A percentile compares a stretch with the other conserved stretches of the same genome.
phyloP scores from a whole-genome alignment of 2,113 vertebrate genomes.

The Genyomyrus donnyi region DNA sequence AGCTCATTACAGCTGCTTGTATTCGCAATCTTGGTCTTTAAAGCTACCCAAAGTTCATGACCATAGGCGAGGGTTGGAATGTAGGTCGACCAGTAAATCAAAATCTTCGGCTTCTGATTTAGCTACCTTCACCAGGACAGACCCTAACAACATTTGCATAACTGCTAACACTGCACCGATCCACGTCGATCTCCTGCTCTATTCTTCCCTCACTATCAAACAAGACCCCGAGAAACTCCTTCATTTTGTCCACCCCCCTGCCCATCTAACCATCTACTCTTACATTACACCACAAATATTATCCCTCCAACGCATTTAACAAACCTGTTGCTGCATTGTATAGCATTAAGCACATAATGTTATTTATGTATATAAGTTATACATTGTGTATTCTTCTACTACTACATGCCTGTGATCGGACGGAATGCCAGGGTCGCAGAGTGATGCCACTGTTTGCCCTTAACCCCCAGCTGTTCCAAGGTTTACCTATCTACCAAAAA shows the following conservation, averaged over 20 bases:
- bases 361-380: neutral
- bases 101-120: neutral
- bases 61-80: too few relatives aligned
- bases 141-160: neutral
- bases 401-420: neutral
- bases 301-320: too few relatives aligned
- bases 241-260: neutral
- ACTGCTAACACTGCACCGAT: too few relatives aligned
- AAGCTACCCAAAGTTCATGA: too few relatives aligned
- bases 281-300: too few relatives aligned
- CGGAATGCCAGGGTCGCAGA: neutral
- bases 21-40: too few relatives aligned
- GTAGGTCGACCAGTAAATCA: neutral
- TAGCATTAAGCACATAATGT: too few relatives aligned
- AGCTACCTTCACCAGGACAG: neutral
- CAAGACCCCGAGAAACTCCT: neutral
- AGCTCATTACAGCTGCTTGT: too few relatives aligned
- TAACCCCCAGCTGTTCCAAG: neutral
- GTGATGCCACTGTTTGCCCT: neutral
- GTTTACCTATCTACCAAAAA: neutral
- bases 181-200: neutral
- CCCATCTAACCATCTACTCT: too few relatives aligned
- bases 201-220: neutral
- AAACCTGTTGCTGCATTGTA: too few relatives aligned
- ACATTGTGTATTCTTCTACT: neutral